phyloP scores from a whole-genome alignment of 2,797 vertebrate species.

The Eupleurogrammus muticus region DNA sequence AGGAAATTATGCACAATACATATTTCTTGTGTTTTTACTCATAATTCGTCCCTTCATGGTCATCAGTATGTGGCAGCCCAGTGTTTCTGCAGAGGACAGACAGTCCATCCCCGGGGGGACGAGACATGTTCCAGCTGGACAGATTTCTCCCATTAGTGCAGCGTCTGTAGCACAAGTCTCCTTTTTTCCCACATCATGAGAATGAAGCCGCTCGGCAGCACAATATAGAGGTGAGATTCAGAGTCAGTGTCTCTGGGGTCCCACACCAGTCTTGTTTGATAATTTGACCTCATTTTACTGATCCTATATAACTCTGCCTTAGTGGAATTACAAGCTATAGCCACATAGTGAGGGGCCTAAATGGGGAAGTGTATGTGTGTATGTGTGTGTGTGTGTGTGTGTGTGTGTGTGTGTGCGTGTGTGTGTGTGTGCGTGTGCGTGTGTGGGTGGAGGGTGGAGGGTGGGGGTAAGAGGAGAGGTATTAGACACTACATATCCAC shows the following conservation, averaged over 20 bases:
- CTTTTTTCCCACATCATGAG: slow-evolving; percentile 45
- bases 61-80: no score
- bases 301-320: slow-evolving; percentile 52
- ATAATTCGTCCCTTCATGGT: no score
- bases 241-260: slow-evolving; percentile 41
- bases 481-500: slow-evolving; percentile 18
- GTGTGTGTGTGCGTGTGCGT: slow-evolving; percentile 9
- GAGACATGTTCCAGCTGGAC: slow-evolving; percentile 13
- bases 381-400: no score
- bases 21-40: no score
- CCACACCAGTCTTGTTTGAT: slow-evolving; percentile 62
- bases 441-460: no score
- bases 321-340: slow-evolving; percentile 56
- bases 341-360: slow-evolving; percentile 12
- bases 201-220: slow-evolving; percentile 44
- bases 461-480: slow-evolving; percentile 2
- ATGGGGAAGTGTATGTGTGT: slow-evolving; percentile 1
- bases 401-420: no score
- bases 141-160: slow-evolving; percentile 31
- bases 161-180: slow-evolving; percentile 17
- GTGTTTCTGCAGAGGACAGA: neutral
- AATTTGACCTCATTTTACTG: slow-evolving; percentile 74
- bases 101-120: slow-evolving; percentile 12
- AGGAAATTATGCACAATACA: no score
- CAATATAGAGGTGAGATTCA: slow-evolving; percentile 59